These are phyloP conservation scores for Pomacea canaliculata DNA, from an alignment of 2,888 invertebrate genomes.

Conservation along the genomic window DNA sequence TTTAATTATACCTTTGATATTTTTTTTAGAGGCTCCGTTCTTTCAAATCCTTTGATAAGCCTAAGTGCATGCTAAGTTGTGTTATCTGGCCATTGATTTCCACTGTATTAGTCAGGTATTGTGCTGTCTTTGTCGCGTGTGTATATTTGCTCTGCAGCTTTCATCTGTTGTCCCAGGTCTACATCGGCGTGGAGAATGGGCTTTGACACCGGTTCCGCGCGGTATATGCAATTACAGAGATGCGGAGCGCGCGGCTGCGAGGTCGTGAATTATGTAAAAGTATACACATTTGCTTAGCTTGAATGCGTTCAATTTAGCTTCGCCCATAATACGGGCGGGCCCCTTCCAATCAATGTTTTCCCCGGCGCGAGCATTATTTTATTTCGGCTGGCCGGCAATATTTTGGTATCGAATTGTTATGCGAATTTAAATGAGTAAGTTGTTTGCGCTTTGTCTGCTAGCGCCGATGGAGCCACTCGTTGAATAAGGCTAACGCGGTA, in stretches of 20 bases:
- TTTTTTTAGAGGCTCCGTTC: slow-evolving; percentile 13
- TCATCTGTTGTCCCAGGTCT: slow-evolving; percentile 18
- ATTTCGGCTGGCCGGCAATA: too few species aligned
- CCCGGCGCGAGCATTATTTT: too few species aligned
- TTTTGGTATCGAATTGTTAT: too few species aligned
- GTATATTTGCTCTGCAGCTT: slow-evolving; percentile 19
- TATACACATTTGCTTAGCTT: not conserved
- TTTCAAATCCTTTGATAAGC: slow-evolving; percentile 22
- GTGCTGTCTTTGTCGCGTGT: slow-evolving; percentile 19
- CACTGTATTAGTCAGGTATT: slow-evolving; percentile 21
- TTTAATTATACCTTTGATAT: slow-evolving; percentile 30
- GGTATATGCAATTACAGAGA: slow-evolving; percentile 5
- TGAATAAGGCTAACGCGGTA: too few species aligned
- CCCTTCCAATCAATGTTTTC: too few species aligned
- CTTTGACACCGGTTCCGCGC: not conserved
- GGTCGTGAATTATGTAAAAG: slow-evolving; percentile 7
- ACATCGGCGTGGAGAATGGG: not conserved
- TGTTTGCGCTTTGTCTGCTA: too few species aligned
- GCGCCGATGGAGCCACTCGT: too few species aligned
- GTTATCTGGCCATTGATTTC: slow-evolving; percentile 24
- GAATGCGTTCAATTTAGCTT: too few species aligned
- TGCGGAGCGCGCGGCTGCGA: not conserved
- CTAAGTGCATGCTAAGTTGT: slow-evolving; percentile 30
- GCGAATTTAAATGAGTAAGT: too few species aligned
- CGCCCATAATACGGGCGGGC: too few species aligned